Evolutionary conservation across 2,113 vertebrate species (phyloP), one percentile per base, ranked within the genome.

Genomic region (Bombycilla garrulus): DNA sequence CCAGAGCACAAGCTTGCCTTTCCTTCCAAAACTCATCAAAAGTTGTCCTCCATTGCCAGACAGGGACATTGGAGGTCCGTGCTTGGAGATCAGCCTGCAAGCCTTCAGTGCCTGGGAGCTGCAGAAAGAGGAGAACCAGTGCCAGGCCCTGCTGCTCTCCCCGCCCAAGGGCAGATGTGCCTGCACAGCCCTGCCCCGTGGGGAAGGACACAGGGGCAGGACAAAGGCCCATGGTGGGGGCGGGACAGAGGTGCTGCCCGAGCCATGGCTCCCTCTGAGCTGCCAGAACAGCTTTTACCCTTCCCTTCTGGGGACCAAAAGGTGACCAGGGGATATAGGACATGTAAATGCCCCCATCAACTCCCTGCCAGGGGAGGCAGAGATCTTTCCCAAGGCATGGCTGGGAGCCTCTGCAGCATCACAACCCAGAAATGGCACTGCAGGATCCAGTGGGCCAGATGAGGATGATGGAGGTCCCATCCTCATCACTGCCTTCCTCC

Each of bases 31-130:
- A 50, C 24, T 44, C 51, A 77, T 23, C n/a, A 29, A 12, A 38
- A 25, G 12, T 65, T 7, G 7, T 56, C 31, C 26, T n/a, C 3
- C 3, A 0, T 22, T 47, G 9, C 6, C 10, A 25, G 67, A 47
- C 1, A 26, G n/a, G n/a, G 13, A 15, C 8, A 6, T 2, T 5
- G 14, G 18, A 64, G 19, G 50, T 5, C n/a, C 16, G 25, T 36
- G 22, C 38, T 58, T 64, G 56, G 44, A n/a, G 54, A 69, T 62
- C 47, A 54, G 18, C 47, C 54, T 69, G 40, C 53, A 67, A 40
- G 69, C 70, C 61, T 67, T 89, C 47, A 74, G 61, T 8, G 24
- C 13, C 29, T 0, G 0, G 53, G 17, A 53, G 45, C 38, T 61
- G 54, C 54, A 76, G 61, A 45, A 51, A 45, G 53, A 51, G 51